Evolutionary conservation across 2,113 vertebrate genomes (phyloP).

Genomic region (Melanocharis versteri): DNA sequence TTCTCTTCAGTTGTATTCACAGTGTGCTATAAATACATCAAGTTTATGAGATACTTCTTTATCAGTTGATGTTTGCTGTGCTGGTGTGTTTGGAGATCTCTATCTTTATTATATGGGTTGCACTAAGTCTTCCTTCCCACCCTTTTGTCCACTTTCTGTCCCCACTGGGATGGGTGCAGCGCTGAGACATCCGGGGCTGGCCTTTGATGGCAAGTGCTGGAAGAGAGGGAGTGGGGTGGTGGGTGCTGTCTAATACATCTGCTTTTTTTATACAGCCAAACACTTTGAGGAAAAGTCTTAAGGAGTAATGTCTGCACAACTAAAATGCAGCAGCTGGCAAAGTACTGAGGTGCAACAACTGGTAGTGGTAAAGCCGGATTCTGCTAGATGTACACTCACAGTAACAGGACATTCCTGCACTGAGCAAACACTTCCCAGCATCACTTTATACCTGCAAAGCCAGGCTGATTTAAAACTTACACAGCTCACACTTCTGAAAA

Average conservation of each 20-base stretch:
- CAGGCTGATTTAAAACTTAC: background rate
- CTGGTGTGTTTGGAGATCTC: background rate
- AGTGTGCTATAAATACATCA: background rate
- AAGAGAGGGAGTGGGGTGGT: background rate
- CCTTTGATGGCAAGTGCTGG: background rate
- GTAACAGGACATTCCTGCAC: background rate
- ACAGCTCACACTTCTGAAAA: background rate
- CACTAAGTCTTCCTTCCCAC: background rate
- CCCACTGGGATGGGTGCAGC: rapidly evolving
- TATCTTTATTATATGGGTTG: background rate
- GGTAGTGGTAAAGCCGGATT: background rate
- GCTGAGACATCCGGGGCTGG: rapidly evolving
- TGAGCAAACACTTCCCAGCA: background rate
- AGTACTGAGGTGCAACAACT: background rate
- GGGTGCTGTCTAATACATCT: background rate
- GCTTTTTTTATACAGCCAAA: background rate
- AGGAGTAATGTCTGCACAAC: background rate
- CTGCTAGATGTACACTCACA: background rate
- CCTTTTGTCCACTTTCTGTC: background rate
- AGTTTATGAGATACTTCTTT: background rate
- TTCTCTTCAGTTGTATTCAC: background rate
- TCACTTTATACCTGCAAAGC: background rate
- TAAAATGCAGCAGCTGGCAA: background rate
- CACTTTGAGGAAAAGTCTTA: background rate
- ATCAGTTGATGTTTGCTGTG: background rate